These are phyloP conservation scores for Eublepharis macularius DNA, from an alignment of 2,113 vertebrate species.

Conservation along the genomic window DNA sequence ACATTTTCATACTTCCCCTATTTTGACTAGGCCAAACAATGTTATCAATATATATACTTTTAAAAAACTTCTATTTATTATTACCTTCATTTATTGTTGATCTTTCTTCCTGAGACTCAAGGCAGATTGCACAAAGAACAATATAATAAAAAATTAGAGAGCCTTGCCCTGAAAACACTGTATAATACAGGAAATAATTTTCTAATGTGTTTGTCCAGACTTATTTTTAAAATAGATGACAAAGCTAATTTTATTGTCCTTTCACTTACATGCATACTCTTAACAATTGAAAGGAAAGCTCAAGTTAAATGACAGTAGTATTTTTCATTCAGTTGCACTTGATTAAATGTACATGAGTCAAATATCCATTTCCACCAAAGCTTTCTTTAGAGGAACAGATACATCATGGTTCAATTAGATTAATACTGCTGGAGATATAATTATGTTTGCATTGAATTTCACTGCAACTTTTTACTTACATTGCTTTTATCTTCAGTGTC, in stretches of 20 bases:
- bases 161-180: no score
- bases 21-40: neutral
- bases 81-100: no score
- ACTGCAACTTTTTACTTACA: neutral
- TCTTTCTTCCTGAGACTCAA: no score
- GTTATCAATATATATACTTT: neutral
- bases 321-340: slow-evolving; percentile 8
- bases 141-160: no score
- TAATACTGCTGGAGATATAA: neutral
- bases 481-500: neutral
- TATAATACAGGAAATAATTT: neutral
- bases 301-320: neutral
- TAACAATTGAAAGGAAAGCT: neutral
- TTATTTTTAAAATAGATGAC: neutral
- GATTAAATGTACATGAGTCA: neutral
- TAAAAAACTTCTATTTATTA: no score
- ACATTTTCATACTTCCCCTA: neutral
- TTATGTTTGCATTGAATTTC: slow-evolving; percentile 4
- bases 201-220: neutral
- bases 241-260: neutral
- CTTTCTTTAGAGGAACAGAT: neutral
- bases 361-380: neutral
- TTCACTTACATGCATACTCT: neutral
- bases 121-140: no score
- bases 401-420: neutral